Conservation (phyloP, 2,888 invertebrate species). For the Phlogophora meticulosa region DNA sequence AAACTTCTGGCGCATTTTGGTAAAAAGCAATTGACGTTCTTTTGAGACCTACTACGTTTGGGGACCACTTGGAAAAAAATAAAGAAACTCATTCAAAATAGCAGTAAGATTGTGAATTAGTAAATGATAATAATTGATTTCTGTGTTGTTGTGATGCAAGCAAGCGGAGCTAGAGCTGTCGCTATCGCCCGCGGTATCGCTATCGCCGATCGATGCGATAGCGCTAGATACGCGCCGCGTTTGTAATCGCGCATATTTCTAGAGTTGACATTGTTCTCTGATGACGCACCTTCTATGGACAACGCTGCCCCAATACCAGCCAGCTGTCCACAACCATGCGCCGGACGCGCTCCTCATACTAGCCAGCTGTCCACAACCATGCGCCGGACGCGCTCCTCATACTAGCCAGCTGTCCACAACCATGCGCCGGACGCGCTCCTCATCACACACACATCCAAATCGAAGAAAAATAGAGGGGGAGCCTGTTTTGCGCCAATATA, state of each 20-base stretch:
- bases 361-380: background rate
- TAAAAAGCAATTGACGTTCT: background rate
- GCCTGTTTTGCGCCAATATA: too few relatives aligned
- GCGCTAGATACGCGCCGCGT: slow-evolving; percentile 9
- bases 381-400: background rate
- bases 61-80: background rate
- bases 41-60: background rate
- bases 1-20: too few relatives aligned
- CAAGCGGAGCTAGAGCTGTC: slow-evolving; percentile 17
- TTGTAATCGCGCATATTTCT: slow-evolving; percentile 40
- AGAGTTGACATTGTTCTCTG: slow-evolving; percentile 36
- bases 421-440: background rate
- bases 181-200: slow-evolving; percentile 31
- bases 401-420: background rate
- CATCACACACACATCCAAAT: too few relatives aligned
- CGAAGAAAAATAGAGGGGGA: too few relatives aligned
- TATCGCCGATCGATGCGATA: slow-evolving; percentile 49
- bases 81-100: background rate
- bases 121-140: slow-evolving; percentile 6
- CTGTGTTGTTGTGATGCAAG: slow-evolving; percentile 29
- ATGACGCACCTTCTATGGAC: slow-evolving; percentile 37
- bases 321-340: background rate
- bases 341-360: background rate
- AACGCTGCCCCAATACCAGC: background rate
- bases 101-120: background rate